Evolutionary conservation across 2,113 vertebrate species (phyloP), one percentile per base, ranked within the genome.

Genomic region (Mugil cephalus): DNA sequence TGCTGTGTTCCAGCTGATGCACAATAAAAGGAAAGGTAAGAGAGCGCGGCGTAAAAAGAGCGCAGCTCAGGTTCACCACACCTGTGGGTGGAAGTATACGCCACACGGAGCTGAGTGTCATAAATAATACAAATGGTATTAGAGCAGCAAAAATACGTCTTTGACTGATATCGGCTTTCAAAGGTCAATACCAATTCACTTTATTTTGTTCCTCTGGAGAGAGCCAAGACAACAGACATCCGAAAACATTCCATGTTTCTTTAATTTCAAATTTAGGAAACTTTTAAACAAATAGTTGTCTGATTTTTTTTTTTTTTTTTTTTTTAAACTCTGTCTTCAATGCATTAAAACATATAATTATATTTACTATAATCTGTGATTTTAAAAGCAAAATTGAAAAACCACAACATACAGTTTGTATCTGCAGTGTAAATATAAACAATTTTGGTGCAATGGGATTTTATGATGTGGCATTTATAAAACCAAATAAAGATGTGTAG

Each of bases 121-220:
- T 78, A 79, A 76, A 86, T 84, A 68, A 84, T 64, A 76, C 42
- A 84, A 48, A 43, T 10, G 35, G 17, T 51, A 74, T 79, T 46
- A 35, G 61, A 62, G 51, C 43, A 47, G 46, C 10, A 42, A 18
- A 43, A 68, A 43, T 52, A 4, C 6, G 17, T 47, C 18, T 62
- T 18, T 60, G 47, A 50, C 30, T 65, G 59, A 55, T 52, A 52
- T 4, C 2, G 15, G 8, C 8, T 68, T 50, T 74, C 10, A 45
- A 10, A 45, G n/a, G 55, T 38, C 21, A 50, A 21, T 21, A 17
- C 4, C 14, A 56, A 9, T 45, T 0, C 19, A 10, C 0, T n/a
- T 47, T 46, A 30, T 30, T 30, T 30, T 30, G 2, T 30, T 30
- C 24, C 21, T 56, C 15, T 14, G 6, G 18, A 36, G 10, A 30